phyloP scores from a whole-genome alignment of 2,888 invertebrate genomes.

The Eupithecia abbreviata region DNA sequence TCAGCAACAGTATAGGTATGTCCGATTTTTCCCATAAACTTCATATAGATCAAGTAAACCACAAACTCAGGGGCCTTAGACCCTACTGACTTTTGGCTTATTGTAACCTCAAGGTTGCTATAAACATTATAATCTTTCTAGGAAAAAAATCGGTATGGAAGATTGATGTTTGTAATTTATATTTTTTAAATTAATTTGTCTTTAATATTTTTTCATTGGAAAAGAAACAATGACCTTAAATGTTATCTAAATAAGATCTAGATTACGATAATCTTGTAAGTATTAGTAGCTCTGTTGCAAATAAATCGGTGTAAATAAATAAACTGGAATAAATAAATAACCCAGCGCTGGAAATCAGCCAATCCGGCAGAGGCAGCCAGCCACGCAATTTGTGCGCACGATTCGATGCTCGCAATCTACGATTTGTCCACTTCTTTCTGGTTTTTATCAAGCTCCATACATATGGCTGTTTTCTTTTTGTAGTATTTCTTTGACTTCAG shows the following conservation, averaged over 20 bases:
- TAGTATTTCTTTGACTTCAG: conserved; percentile 20
- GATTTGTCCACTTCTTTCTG: conserved; percentile 47
- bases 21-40: background rate
- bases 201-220: background rate
- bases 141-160: background rate
- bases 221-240: background rate
- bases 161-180: background rate
- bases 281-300: conserved; percentile 26
- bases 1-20: conserved; percentile 91
- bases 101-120: background rate
- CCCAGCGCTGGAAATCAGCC: conserved; percentile 58
- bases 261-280: conserved; percentile 30
- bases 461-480: conserved; percentile 31
- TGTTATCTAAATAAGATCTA: conserved; percentile 28
- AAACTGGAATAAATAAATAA: conserved; percentile 68
- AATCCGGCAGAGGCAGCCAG: conserved; percentile 47
- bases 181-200: background rate
- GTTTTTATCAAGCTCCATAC: conserved; percentile 44
- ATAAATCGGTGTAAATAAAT: conserved; percentile 65
- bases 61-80: background rate
- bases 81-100: no score
- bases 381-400: conserved; percentile 54
- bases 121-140: background rate
- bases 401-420: conserved; percentile 43
- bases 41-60: background rate